These are phyloP conservation scores for Chloroceryle inda DNA, from an alignment of 2,797 vertebrate genomes.

Conservation along the genomic window DNA sequence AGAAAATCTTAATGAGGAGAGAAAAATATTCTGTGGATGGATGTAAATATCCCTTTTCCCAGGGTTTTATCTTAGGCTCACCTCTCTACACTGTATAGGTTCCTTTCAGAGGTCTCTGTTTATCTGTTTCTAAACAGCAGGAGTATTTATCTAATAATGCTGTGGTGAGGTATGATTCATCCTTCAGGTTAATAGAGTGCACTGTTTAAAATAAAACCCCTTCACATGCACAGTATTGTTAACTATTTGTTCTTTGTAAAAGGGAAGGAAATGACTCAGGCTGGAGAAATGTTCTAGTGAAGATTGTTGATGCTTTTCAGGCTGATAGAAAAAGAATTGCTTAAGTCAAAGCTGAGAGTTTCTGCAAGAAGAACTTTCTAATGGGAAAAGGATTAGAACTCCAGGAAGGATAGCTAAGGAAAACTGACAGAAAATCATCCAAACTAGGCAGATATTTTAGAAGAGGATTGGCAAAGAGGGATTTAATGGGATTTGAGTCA, in stretches of 20 bases:
- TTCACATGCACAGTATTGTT: slow-evolving; percentile 22
- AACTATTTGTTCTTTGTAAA: not conserved
- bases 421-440: not conserved
- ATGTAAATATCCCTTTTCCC: not conserved
- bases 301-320: not conserved
- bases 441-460: not conserved
- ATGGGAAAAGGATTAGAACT: not conserved
- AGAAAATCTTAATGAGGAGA: not conserved
- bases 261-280: not conserved
- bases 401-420: not conserved
- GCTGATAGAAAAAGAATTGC: not conserved
- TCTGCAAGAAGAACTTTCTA: slow-evolving; percentile 16
- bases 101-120: not conserved
- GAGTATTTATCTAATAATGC: not conserved
- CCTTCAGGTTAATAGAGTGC: not conserved
- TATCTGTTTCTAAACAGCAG: not conserved
- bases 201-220: not conserved
- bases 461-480: not conserved
- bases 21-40: not conserved
- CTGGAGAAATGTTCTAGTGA: not conserved
- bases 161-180: not conserved
- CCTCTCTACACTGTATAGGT: not conserved
- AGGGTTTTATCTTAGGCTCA: not conserved
- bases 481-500: not conserved
- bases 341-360: slow-evolving; percentile 9